phyloP scores from a whole-genome alignment of 2,113 vertebrate species.

The Bostrychus sinensis region DNA sequence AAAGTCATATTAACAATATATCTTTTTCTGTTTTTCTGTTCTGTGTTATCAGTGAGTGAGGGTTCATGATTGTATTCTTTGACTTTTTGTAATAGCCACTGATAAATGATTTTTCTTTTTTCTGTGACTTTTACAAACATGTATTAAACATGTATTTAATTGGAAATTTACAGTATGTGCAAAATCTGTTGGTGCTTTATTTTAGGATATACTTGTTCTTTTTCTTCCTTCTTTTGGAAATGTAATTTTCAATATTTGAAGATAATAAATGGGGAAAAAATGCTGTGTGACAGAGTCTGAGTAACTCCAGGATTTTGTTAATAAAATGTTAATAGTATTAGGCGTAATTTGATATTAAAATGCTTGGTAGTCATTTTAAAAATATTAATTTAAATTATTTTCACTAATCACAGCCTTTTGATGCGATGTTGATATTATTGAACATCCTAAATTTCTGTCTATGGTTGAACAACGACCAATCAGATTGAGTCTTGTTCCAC shows the following conservation, averaged over 20 bases:
- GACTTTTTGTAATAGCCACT: slow-evolving; percentile 1
- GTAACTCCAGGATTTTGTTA: too few species aligned
- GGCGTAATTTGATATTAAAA: too few species aligned
- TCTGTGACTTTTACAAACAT: slow-evolving; percentile 4
- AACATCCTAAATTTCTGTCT: not conserved
- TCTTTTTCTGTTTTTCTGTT: too few species aligned
- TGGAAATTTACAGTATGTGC: not conserved
- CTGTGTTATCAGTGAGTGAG: too few species aligned
- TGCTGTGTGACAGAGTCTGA: not conserved
- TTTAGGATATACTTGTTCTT: slow-evolving; percentile 1
- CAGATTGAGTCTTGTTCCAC: slow-evolving; percentile 33
- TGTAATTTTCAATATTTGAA: slow-evolving; percentile 7
- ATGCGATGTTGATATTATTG: too few species aligned
- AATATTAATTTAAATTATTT: too few species aligned
- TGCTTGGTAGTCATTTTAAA: too few species aligned
- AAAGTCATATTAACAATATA: too few species aligned
- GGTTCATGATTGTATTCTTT: not conserved
- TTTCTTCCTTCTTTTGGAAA: slow-evolving; percentile 10
- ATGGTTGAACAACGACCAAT: slow-evolving; percentile 45
- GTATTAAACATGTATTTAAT: slow-evolving; percentile 16
- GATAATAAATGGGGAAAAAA: not conserved
- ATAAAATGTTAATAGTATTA: too few species aligned
- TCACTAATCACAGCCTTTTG: too few species aligned
- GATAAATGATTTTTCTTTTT: not conserved
- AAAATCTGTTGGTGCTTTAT: slow-evolving; percentile 39